These are phyloP conservation scores for Corticium candelabrum DNA, from an alignment of 37 sponge, comb jelly and placozoan species.

Conservation along the genomic window DNA sequence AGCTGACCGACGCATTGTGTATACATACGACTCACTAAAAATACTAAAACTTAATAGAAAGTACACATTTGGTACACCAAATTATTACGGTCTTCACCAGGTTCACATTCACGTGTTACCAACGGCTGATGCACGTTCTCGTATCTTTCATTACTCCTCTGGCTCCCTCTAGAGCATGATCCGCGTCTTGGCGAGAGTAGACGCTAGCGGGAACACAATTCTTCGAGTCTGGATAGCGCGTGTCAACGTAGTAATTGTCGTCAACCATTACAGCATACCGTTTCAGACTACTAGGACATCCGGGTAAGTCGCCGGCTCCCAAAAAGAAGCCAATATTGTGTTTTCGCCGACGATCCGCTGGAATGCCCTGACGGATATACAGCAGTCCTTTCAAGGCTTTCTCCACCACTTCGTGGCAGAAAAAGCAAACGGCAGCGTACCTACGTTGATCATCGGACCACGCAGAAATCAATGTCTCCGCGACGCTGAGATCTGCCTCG, in stretches of 20 bases:
- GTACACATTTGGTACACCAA: too few species aligned
- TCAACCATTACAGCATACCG: background rate
- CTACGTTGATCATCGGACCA: too few species aligned
- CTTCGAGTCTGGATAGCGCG: background rate
- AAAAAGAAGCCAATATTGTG: background rate
- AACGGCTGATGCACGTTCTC: too few species aligned
- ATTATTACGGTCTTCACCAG: too few species aligned
- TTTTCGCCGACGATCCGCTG: background rate
- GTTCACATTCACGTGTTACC: too few species aligned
- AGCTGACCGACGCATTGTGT: too few species aligned
- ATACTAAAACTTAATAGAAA: too few species aligned
- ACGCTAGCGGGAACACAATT: background rate
- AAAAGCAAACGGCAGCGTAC: slow-evolving; percentile 49
- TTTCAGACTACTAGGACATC: background rate
- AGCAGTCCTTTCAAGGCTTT: slow-evolving; percentile 36
- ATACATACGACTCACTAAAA: too few species aligned
- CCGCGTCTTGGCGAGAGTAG: background rate
- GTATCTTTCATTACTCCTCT: too few species aligned
- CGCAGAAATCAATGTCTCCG: too few species aligned
- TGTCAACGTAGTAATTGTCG: background rate
- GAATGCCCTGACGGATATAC: background rate
- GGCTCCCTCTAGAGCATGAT: background rate
- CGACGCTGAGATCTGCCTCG: background rate
- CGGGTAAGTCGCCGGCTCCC: too few species aligned
- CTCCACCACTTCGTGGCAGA: slow-evolving; percentile 52